Evolutionary conservation across 2,113 vertebrate genomes (phyloP).

Genomic region (Psilopogon haemacephalus): DNA sequence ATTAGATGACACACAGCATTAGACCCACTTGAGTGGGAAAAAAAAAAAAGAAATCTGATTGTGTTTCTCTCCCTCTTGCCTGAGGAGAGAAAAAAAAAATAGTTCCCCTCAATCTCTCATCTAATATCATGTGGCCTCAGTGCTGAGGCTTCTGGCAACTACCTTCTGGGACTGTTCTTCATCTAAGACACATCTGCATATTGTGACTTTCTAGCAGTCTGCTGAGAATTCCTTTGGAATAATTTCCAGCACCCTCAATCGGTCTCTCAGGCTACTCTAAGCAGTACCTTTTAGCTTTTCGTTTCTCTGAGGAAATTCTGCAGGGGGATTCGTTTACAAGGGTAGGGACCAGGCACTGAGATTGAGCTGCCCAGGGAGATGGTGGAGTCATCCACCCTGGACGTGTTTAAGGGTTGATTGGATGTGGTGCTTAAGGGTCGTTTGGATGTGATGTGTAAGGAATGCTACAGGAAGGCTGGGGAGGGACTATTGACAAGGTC

Average conservation of each 20-base stretch:
- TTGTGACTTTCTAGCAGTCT: background rate
- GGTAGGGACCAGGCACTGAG: background rate
- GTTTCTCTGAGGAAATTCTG: background rate
- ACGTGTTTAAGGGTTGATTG: too few relatives aligned
- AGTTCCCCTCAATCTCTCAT: constrained; percentile 3
- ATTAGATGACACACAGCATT: background rate
- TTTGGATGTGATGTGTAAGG: too few relatives aligned
- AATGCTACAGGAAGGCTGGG: too few relatives aligned
- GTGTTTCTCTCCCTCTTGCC: background rate
- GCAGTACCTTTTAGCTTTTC: constrained; percentile 1
- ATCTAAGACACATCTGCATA: constrained; percentile 1
- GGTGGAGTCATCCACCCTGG: too few relatives aligned
- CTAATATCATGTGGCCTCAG: constrained; percentile 1
- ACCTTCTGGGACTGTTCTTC: constrained; percentile 6
- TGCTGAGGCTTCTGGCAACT: background rate
- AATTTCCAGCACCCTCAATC: constrained; percentile 21
- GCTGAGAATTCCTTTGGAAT: constrained; percentile 10
- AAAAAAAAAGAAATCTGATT: constrained; percentile 3
- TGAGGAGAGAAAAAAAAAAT: background rate
- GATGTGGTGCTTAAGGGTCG: too few relatives aligned
- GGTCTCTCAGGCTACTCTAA: background rate
- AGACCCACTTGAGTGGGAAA: background rate
- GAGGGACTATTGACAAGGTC: too few relatives aligned
- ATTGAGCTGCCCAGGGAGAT: too few relatives aligned
- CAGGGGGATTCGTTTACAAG: background rate